These are phyloP conservation scores for Thamnophis elegans DNA, from an alignment of 2,797 vertebrate genomes.

Conservation along the genomic window DNA sequence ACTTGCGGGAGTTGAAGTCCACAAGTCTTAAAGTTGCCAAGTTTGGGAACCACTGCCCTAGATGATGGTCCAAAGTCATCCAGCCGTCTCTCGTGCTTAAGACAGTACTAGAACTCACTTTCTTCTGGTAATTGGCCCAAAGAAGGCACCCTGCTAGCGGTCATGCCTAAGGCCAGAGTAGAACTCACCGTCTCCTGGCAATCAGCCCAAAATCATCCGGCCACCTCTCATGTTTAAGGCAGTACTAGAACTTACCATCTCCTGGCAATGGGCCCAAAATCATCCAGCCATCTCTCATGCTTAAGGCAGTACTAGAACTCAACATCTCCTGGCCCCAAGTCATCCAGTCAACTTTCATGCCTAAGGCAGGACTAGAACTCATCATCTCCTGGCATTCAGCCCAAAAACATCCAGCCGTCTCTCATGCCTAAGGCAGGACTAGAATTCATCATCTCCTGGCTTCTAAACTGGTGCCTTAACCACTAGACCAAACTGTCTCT, in stretches of 20 bases:
- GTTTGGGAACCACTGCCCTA: no score
- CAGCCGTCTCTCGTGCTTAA: no score
- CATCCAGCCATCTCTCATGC: neutral
- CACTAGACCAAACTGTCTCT: neutral
- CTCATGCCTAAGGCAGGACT: neutral
- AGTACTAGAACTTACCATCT: neutral
- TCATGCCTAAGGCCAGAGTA: neutral
- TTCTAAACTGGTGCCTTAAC: neutral
- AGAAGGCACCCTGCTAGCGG: no score
- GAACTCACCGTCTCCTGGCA: neutral
- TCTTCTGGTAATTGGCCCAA: no score
- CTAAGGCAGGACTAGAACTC: neutral
- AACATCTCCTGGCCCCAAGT: neutral
- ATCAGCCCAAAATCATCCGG: neutral
- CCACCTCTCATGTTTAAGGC: fast-evolving
- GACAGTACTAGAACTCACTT: no score
- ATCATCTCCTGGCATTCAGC: fast-evolving
- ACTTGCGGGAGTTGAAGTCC: no score
- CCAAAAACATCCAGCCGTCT: fast-evolving
- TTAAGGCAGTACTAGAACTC: neutral
- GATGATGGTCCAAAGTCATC: no score
- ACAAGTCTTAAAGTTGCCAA: no score
- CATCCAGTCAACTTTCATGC: fast-evolving
- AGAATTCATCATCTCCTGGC: neutral
- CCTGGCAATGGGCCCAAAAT: neutral